Percentiles rank a stretch among this genome's conserved stretches.
Conservation (phyloP, 2,113 vertebrate species). For the Zosterops pallidus region DNA sequence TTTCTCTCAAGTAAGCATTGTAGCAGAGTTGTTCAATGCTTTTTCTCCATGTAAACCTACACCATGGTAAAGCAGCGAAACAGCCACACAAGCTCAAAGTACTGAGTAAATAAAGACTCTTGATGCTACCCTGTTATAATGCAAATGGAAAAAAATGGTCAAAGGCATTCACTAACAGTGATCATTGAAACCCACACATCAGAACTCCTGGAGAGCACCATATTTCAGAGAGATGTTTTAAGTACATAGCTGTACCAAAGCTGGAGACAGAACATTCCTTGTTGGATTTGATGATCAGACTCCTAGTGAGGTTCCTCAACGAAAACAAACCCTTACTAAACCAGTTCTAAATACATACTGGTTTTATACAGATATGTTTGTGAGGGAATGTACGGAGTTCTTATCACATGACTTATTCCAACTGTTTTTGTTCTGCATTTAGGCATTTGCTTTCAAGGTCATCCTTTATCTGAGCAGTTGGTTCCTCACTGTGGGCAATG, state of each 20-base stretch:
- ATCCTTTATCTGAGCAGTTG: not conserved
- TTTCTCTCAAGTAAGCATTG: constrained; percentile 20
- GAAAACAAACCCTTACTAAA: not conserved
- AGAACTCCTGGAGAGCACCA: constrained; percentile 71
- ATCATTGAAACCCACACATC: not conserved
- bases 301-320: not conserved
- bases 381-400: not conserved
- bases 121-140: not conserved
- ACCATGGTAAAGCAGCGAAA: not conserved
- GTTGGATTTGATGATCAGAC: constrained; percentile 12
- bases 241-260: not conserved
- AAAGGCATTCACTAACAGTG: constrained; percentile 5
- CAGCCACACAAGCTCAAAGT: constrained; percentile 16
- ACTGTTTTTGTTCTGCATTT: constrained; percentile 32
- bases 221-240: constrained; percentile 47
- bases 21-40: not conserved
- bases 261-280: constrained; percentile 14
- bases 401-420: constrained; percentile 46
- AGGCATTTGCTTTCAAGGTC: constrained; percentile 2
- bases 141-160: not conserved
- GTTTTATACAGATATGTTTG: not conserved
- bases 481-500: not conserved
- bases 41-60: not conserved
- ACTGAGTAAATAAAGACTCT: not conserved
- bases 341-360: constrained; percentile 41